These are phyloP conservation scores for Mycalesis mineus DNA, from an alignment of 2,888 invertebrate species.

Conservation along the genomic window DNA sequence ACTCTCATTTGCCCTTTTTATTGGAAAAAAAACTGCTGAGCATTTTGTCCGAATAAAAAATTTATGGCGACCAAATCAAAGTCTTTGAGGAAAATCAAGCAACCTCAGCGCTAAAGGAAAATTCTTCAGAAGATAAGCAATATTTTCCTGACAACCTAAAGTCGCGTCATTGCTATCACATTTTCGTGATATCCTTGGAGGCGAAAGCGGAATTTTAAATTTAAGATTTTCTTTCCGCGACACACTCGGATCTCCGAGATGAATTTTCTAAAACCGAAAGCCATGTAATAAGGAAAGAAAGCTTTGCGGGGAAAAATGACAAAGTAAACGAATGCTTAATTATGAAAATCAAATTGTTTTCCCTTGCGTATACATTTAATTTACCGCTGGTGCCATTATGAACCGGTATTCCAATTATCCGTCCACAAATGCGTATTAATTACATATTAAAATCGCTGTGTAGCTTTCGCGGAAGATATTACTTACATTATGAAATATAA, in stretches of 20 bases:
- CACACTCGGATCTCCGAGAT: conserved; percentile 24
- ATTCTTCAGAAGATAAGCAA: conserved; percentile 20
- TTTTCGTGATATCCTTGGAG: conserved; percentile 23
- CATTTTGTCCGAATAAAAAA: not conserved
- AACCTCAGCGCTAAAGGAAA: conserved; percentile 20
- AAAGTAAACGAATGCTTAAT: conserved; percentile 12
- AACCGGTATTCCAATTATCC: conserved; percentile 33
- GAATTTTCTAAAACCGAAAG: conserved; percentile 25
- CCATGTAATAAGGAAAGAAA: conserved; percentile 16
- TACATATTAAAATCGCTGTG: conserved; percentile 32
- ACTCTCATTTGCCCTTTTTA: not conserved
- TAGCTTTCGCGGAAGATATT: conserved; percentile 26
- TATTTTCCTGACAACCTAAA: conserved; percentile 25
- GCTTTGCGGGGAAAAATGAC: not conserved
- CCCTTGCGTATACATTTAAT: conserved; percentile 16
- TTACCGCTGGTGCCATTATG: conserved; percentile 27
- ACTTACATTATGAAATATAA: not conserved
- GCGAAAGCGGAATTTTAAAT: conserved; percentile 29
- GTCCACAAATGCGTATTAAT: conserved; percentile 30
- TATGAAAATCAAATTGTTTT: conserved; percentile 14
- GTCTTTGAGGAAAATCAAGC: conserved; percentile 5
- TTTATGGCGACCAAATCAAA: conserved; percentile 12
- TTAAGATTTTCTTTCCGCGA: conserved; percentile 24
- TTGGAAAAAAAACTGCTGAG: not conserved
- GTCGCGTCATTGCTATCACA: conserved; percentile 25